These are phyloP conservation scores for Andrena haemorrhoa DNA, from an alignment of 2,888 invertebrate genomes.

Conservation along the genomic window DNA sequence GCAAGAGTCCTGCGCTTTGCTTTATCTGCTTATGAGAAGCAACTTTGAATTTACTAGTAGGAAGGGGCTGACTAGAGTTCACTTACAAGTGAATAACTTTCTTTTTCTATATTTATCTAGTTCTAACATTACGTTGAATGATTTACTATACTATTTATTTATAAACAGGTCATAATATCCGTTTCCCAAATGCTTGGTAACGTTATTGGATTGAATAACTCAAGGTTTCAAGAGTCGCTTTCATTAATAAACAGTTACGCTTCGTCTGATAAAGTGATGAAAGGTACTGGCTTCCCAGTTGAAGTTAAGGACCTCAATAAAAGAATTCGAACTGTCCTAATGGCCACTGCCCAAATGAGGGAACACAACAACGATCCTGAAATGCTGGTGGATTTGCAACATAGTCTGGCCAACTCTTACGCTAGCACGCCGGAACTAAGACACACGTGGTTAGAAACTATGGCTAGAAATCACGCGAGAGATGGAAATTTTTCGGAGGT, in stretches of 20 bases:
- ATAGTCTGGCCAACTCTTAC: conserved; percentile 96
- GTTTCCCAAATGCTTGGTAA: conserved; percentile 97
- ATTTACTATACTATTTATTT: conserved; percentile 4
- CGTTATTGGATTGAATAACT: conserved; percentile 95
- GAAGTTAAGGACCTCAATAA: conserved; percentile 98
- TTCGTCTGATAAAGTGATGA: conserved; percentile 96
- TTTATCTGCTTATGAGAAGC: conserved; percentile 96
- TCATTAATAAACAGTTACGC: conserved; percentile 97
- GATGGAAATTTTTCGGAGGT: conserved; percentile 96
- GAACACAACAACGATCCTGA: conserved; percentile 96
- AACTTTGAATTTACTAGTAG: conserved; percentile 96
- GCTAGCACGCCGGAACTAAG: conserved; percentile 97
- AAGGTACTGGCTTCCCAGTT: conserved; percentile 94
- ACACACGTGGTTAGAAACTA: conserved; percentile 97
- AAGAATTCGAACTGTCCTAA: conserved; percentile 96
- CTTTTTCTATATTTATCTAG: not conserved
- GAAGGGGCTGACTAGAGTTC: conserved; percentile 94
- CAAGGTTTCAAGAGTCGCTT: conserved; percentile 97
- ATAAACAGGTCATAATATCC: conserved; percentile 93
- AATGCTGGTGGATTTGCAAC: conserved; percentile 95
- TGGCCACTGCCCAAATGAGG: conserved; percentile 97
- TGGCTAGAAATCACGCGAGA: conserved; percentile 94
- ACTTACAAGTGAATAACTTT: conserved; percentile 89
- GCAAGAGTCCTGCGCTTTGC: conserved; percentile 95
- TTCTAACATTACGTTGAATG: conserved; percentile 3